Conservation (phyloP, 2,113 vertebrate species). For the Periophthalmus modestus region DNA sequence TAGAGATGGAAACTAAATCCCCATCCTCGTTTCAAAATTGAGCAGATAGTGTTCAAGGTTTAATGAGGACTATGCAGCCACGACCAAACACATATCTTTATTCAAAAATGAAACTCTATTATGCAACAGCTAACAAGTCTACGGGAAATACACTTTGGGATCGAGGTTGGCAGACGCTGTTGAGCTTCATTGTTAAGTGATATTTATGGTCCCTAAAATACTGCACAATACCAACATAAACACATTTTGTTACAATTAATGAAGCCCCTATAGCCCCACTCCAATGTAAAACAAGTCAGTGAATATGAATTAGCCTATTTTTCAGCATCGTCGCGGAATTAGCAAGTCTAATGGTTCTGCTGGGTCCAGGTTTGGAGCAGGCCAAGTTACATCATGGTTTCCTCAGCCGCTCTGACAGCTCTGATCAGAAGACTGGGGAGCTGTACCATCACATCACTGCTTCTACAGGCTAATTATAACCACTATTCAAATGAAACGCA, state of each 20-base stretch:
- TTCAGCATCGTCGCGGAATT: slow-evolving; percentile 3
- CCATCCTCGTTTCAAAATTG: too few species aligned
- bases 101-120: too few species aligned
- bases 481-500: background rate
- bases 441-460: background rate
- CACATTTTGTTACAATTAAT: background rate
- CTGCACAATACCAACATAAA: too few species aligned
- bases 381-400: slow-evolving; percentile 1
- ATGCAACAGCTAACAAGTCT: too few species aligned
- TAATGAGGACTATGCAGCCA: too few species aligned
- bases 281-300: slow-evolving; percentile 5
- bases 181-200: too few species aligned
- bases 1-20: too few species aligned
- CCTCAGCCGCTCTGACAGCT: slow-evolving; percentile 8
- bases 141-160: too few species aligned
- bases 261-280: background rate
- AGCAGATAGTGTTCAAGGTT: too few species aligned
- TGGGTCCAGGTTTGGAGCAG: slow-evolving; percentile 12
- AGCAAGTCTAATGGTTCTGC: slow-evolving; percentile 16
- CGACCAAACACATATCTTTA: too few species aligned
- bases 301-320: slow-evolving; percentile 9
- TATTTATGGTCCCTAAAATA: too few species aligned
- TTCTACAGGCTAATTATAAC: background rate
- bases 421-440: background rate
- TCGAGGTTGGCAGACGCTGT: too few species aligned